Evolutionary conservation across 2,797 vertebrate species (phyloP).

Genomic region (Spinibarbus caldwelli): DNA sequence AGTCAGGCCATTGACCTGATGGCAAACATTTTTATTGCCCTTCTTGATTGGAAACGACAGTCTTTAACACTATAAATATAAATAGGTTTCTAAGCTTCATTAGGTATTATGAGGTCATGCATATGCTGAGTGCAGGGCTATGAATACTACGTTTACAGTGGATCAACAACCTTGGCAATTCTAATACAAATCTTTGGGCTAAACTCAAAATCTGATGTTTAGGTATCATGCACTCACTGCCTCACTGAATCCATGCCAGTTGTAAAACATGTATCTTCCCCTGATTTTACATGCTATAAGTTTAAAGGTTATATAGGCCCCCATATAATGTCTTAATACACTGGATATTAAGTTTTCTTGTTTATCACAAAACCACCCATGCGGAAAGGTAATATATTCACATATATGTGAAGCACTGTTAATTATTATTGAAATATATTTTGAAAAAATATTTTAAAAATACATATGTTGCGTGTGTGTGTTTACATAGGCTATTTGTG

Average conservation of each 20-base stretch:
- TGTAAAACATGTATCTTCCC: background rate
- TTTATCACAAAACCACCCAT: background rate
- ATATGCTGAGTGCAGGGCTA: background rate
- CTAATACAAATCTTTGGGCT: background rate
- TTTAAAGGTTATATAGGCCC: background rate
- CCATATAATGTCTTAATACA: no score
- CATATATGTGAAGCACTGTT: no score
- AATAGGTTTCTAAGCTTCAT: background rate
- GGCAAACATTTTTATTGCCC: slow-evolving; percentile 40
- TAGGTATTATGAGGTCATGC: background rate
- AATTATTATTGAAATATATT: no score
- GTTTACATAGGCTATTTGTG: no score
- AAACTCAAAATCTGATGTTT: background rate
- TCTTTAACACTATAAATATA: background rate
- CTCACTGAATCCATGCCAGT: background rate
- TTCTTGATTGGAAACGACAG: background rate
- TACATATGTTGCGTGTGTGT: no score
- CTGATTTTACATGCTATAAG: background rate
- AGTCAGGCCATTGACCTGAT: slow-evolving; percentile 54
- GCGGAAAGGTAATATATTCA: no score
- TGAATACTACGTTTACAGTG: background rate
- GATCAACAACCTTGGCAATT: background rate
- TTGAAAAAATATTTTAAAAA: no score
- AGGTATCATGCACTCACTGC: background rate
- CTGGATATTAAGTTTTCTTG: background rate